A percentile compares a stretch with the other conserved stretches of the same genome.
phyloP scores from a whole-genome alignment of 2,113 vertebrate genomes.

The Cynocephalus volans region DNA sequence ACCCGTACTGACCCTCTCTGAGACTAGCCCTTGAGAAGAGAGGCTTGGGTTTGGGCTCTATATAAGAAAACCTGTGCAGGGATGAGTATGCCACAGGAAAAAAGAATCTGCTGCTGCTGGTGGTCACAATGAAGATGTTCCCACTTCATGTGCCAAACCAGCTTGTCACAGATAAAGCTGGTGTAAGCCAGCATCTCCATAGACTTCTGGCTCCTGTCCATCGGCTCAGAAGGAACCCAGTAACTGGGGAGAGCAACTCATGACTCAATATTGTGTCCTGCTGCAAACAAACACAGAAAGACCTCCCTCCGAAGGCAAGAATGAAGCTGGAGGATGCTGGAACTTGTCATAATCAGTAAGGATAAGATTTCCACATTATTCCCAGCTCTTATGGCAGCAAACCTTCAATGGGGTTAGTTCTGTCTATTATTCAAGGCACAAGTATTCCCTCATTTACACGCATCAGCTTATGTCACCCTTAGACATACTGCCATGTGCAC shows the following conservation, averaged over 20 bases:
- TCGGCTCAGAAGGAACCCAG: conserved; percentile 44
- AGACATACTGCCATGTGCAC: too few species aligned
- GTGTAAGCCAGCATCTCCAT: conserved; percentile 46
- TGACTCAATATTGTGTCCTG: conserved; percentile 57
- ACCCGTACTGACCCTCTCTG: not conserved
- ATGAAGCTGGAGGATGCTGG: not conserved
- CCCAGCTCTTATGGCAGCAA: not conserved
- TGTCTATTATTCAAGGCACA: not conserved
- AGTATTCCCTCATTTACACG: too few species aligned
- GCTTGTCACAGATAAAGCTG: not conserved
- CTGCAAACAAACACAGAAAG: not conserved
- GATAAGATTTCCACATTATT: not conserved
- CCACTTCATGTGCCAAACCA: conserved; percentile 25
- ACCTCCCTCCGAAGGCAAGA: conserved; percentile 43
- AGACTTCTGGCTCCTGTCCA: conserved; percentile 63
- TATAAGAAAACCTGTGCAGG: not conserved
- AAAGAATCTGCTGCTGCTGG: not conserved
- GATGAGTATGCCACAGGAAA: not conserved
- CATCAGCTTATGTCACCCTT: not conserved
- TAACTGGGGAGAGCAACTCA: conserved; percentile 10
- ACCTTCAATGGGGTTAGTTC: rapidly evolving
- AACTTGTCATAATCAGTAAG: not conserved
- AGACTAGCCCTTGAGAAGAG: not conserved
- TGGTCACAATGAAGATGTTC: conserved; percentile 54
- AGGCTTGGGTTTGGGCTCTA: not conserved